Percentiles rank a stretch among this genome's conserved stretches.
phyloP scores from a whole-genome alignment of 2,888 invertebrate genomes.

The Clivina fossor region DNA sequence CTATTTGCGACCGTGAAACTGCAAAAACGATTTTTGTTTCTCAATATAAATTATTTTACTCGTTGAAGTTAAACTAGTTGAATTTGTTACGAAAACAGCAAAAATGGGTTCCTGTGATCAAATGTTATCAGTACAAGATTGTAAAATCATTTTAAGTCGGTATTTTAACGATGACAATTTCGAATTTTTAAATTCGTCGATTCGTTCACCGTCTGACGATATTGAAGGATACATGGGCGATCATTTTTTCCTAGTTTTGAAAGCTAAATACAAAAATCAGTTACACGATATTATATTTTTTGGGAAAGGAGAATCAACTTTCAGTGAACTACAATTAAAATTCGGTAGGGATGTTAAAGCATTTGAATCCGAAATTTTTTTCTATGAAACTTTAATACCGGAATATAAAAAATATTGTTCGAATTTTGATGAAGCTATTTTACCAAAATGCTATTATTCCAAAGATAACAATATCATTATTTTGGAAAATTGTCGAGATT shows the following conservation, averaged over 20 bases:
- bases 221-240: slow-evolving; percentile 43
- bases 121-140: slow-evolving; percentile 13
- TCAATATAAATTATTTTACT: too few relatives aligned
- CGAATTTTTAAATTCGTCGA: slow-evolving; percentile 25
- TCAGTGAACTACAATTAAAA: slow-evolving; percentile 17
- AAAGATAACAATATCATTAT: slow-evolving; percentile 45
- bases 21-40: too few relatives aligned
- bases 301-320: slow-evolving; percentile 26
- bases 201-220: slow-evolving; percentile 36
- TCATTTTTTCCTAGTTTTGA: slow-evolving; percentile 39
- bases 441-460: slow-evolving; percentile 45
- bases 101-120: too few relatives aligned
- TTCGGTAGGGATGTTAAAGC: slow-evolving; percentile 23
- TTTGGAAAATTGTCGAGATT: slow-evolving; percentile 50
- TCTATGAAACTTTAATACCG: slow-evolving; percentile 29
- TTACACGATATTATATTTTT: slow-evolving; percentile 24
- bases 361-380: slow-evolving; percentile 37
- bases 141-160: slow-evolving; percentile 14
- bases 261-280: slow-evolving; percentile 29
- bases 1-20: too few relatives aligned
- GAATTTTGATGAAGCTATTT: slow-evolving; percentile 40
- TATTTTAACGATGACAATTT: slow-evolving; percentile 11
- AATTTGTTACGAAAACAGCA: too few relatives aligned
- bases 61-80: too few relatives aligned
- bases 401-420: slow-evolving; percentile 18